phyloP scores from a whole-genome alignment of 2,888 invertebrate species.

The Drosophila heteroneura region DNA sequence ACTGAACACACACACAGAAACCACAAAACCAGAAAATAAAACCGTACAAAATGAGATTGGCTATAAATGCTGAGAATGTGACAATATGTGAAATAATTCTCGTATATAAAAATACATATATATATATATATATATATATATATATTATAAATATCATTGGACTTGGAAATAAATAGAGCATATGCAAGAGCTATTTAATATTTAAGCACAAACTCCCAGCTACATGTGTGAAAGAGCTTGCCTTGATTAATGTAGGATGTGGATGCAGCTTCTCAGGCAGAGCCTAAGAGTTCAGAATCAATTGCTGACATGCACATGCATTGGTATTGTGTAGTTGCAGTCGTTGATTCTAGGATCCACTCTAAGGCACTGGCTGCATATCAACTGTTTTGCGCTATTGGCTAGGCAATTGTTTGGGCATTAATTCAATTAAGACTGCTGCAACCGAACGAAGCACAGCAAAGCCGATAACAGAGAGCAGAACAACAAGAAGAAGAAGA shows the following conservation, averaged over 20 bases:
- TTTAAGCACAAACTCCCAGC: background rate
- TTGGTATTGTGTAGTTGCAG: background rate
- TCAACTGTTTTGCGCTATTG: conserved; percentile 12
- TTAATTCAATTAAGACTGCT: conserved; percentile 30
- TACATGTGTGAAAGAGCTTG: background rate
- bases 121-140: background rate
- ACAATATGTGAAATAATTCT: conserved; percentile 3
- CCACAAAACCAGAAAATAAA: conserved; percentile 9
- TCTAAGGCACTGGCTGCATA: background rate
- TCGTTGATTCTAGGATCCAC: background rate
- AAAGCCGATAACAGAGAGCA: background rate
- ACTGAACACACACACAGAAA: conserved; percentile 36
- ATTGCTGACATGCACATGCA: background rate
- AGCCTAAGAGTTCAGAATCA: background rate
- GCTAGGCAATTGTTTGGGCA: conserved; percentile 25
- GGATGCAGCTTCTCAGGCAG: background rate
- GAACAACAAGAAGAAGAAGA: background rate
- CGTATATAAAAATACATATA: background rate
- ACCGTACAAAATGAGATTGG: conserved; percentile 3
- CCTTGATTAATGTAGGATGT: background rate
- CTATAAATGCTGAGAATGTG: conserved; percentile 9
- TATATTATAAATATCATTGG: background rate
- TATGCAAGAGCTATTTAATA: background rate
- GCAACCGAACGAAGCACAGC: background rate
- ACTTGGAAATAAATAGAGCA: background rate